phyloP scores from a whole-genome alignment of 2,888 invertebrate species.

The Aleiodes alternator region DNA sequence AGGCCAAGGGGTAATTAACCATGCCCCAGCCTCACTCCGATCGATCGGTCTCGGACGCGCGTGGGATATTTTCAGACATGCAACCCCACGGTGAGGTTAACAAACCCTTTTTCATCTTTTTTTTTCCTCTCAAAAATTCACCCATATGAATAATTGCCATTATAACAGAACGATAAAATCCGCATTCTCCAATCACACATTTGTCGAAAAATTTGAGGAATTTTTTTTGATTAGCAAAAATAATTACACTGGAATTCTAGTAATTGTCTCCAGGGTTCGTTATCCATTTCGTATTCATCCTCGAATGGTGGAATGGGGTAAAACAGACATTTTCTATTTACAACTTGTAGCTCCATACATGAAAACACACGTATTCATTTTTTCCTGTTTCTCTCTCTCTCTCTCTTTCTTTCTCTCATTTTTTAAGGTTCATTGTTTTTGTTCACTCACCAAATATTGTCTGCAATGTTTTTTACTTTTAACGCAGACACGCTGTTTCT shows the following conservation, averaged over 20 bases:
- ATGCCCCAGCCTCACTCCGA: constrained; percentile 56
- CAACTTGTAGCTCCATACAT: constrained; percentile 25
- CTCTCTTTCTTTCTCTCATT: constrained; percentile 5
- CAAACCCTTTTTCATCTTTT: constrained; percentile 55
- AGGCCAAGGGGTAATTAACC: constrained; percentile 53
- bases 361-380: constrained; percentile 30
- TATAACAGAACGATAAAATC: background rate
- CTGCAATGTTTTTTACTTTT: constrained; percentile 71
- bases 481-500: constrained; percentile 65
- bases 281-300: constrained; percentile 28
- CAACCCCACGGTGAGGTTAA: constrained; percentile 57
- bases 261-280: constrained; percentile 41
- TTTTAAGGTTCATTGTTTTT: constrained; percentile 28
- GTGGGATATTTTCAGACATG: constrained; percentile 53
- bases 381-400: background rate
- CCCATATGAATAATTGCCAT: background rate
- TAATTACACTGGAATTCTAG: background rate
- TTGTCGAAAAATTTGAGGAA: background rate
- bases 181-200: background rate
- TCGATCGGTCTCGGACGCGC: constrained; percentile 57
- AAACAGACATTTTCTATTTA: constrained; percentile 7
- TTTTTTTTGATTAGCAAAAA: background rate
- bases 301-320: constrained; percentile 19
- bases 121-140: background rate
- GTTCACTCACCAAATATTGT: constrained; percentile 70